Evolutionary conservation across 2,113 vertebrate species (phyloP).

Genomic region (Myrmecophaga tridactyla): DNA sequence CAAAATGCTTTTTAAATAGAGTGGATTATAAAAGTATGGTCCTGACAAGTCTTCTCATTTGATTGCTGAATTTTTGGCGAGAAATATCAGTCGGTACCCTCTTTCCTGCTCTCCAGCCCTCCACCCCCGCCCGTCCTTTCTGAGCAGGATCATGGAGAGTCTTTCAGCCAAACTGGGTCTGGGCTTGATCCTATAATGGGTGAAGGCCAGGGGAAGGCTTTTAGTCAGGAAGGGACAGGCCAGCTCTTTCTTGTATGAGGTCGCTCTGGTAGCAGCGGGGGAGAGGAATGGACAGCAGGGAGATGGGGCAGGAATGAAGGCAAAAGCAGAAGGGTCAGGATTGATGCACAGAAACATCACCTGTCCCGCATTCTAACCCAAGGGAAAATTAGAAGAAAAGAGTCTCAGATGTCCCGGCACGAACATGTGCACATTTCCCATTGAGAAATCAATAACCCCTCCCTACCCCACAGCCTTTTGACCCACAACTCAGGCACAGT

Average conservation of each 20-base stretch:
- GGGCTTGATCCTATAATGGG: not conserved
- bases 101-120: not conserved
- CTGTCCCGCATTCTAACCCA: accelerated
- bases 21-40: not conserved
- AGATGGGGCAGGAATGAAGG: not conserved
- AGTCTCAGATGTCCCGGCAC: not conserved
- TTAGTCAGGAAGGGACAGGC: not conserved
- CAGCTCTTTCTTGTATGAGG: not conserved
- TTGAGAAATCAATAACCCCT: not conserved
- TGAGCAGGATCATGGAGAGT: not conserved
- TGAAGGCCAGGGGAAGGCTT: not conserved
- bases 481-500: accelerated
- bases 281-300: not conserved
- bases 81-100: not conserved
- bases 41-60: not conserved
- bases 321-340: not conserved
- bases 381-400: not conserved
- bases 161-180: not conserved
- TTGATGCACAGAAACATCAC: not conserved
- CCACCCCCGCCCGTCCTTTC: not conserved
- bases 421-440: accelerated
- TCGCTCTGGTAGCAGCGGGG: not conserved
- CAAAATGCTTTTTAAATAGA: constrained; percentile 58
- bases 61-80: not conserved
- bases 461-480: not conserved